Evolutionary conservation across 1,140 invertebrate genomes (phyloP), one percentile per base, ranked within the genome.

Genomic region (Aplysia californica): DNA sequence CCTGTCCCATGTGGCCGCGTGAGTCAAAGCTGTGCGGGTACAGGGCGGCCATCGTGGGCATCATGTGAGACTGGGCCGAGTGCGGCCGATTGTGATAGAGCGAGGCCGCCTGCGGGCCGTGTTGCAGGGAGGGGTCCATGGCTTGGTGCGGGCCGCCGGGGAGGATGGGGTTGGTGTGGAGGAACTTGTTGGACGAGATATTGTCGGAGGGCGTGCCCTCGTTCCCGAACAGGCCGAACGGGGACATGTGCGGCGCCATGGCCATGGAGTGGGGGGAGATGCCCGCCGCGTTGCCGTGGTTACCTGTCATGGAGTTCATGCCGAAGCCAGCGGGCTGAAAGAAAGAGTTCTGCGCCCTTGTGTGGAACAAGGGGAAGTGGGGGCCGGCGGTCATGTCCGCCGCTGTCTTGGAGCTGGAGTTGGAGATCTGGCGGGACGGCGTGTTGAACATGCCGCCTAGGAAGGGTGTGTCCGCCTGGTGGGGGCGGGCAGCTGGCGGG

Each of bases 121-220:
- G 87, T 74, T 88, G 87, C 41, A 88, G 78, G 1, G 87, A 75
- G 70, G 88, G 88, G 68, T 88, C 87, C 83, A 86, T 87, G 10
- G 83, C 80, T 15, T 77, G 67, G 67, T 87, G 87, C 23, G 79
- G 80, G 0, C 59, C 69, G 15, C 70, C 58, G 10, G 83, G 82
- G 20, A 89, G 75, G 35, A 87, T 88, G 23, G 82, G 72, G 75
- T 89, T 88, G n/a, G 80, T 58, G 68, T 88, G 86, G 15, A 87
- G 84, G 77, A 90, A 90, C 76, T 90, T 90, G 23, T 90, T 90
- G 0, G 90, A 89, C 20, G 88, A 87, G 5, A 89, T 87, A 61
- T 87, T 87, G 33, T 84, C 82, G 35, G 87, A 86, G 76, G 82
- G 83, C 21, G 80, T 80, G 23, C 85, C 82, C 36, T 80, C 84